Base-by-base conservation (phyloP, 2,113 vertebrate species). In the Ptilorrhoa leucosticta region DNA sequence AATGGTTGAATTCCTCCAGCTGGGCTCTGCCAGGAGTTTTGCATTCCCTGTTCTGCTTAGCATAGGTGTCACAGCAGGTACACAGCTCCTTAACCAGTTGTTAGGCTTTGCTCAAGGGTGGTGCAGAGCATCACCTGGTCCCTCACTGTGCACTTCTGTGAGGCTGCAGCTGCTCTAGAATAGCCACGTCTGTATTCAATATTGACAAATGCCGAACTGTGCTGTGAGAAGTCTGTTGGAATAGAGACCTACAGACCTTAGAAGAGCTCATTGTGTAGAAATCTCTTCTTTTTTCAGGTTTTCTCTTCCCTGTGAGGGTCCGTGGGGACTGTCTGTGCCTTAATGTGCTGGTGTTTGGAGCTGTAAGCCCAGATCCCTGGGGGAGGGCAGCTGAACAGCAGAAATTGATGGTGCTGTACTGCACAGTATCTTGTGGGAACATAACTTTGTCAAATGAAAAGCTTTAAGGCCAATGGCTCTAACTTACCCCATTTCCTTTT, bases 401-500 rank as follows among this genome's bases (percentile, higher is more conserved):
- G 95, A 93, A 94, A 9, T 89, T 81, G 73, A 40, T 94, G 88
- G 56, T 85, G 61, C 48, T 84, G 37, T 31, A 22, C 78, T 88
- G 71, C 58, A 81, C 57, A 71, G 14, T 60, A n/a, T 82, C 86
- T 89, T 85, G 19, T 77, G 83, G 78, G 83, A 85, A 22, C 77
- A 56, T 72, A 68, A 61, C 66, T 96, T 96, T 94, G 75, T 92
- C 79, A 93, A 90, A 83, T 71, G 69, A 90, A 94, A 94, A 78
- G 54, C 88, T 96, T 96, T 97, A 93, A 96, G 80, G 87, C 79
- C 60, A 83, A 4, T 94, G 64, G 22, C 61, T 89, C 69, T 65
- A 65, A 89, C 47, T 96, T 94, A 93, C 8, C 60, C 92, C 35
- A 31, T 96, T 97, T 76, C 83, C 83, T 97, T 97, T 96, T 95